phyloP scores from a whole-genome alignment of 2,888 invertebrate species.

The Oligia fasciuncula region DNA sequence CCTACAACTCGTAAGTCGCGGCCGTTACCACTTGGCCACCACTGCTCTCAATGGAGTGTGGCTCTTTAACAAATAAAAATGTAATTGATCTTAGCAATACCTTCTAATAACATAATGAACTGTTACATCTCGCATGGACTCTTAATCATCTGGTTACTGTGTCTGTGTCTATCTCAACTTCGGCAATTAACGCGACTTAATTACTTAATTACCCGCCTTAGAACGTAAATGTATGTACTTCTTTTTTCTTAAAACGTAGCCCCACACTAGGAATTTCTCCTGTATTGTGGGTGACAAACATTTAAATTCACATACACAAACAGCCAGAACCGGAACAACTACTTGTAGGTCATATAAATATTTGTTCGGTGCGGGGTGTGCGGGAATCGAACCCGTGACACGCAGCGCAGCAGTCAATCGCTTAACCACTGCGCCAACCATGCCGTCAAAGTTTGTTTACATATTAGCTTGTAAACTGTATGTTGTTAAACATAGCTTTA shows the following conservation, averaged over 20 bases:
- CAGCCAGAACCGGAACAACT: no score
- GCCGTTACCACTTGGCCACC: no score
- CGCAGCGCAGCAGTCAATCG: no score
- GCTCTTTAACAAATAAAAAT: background rate
- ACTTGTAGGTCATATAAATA: no score
- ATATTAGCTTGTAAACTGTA: background rate
- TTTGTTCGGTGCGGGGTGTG: no score
- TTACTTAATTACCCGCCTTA: background rate
- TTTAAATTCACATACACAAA: no score
- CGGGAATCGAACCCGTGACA: no score
- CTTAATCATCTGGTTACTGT: background rate
- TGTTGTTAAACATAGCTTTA: background rate
- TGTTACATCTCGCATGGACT: background rate
- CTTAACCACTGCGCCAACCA: no score
- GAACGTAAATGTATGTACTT: background rate
- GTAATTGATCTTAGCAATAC: background rate
- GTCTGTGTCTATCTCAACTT: conserved; percentile 14
- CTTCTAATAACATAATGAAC: conserved; percentile 7
- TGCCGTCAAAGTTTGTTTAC: background rate
- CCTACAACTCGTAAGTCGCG: no score
- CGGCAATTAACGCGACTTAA: conserved; percentile 13
- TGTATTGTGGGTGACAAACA: no score
- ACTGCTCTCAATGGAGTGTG: background rate
- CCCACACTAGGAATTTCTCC: no score
- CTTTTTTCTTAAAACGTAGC: no score